phyloP scores from a whole-genome alignment of 2,113 vertebrate species.

The Synchiropus splendidus region DNA sequence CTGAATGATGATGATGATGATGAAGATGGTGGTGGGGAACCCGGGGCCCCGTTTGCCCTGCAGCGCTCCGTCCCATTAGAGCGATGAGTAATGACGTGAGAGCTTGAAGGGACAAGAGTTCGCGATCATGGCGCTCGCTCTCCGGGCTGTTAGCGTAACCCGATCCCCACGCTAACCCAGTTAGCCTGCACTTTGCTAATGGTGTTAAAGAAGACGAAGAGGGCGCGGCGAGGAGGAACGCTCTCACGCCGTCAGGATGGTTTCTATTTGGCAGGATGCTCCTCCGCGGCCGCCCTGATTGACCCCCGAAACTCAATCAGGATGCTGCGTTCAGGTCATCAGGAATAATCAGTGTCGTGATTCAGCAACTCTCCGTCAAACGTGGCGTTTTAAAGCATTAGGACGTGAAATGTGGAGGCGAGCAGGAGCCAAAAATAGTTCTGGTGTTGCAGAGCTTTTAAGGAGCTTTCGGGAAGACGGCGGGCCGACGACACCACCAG shows the following conservation, averaged over 20 bases:
- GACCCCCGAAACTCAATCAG: no score
- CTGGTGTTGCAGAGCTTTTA: neutral
- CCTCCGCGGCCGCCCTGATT: neutral
- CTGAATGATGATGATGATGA: constrained; percentile 3
- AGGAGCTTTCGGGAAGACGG: no score
- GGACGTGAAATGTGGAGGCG: neutral
- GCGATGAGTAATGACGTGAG: constrained; percentile 38
- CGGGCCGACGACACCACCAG: no score
- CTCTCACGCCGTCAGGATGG: no score
- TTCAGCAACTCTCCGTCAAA: constrained; percentile 6
- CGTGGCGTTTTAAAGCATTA: constrained; percentile 8
- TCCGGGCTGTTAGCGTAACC: constrained; percentile 34
- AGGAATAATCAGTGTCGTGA: constrained; percentile 27
- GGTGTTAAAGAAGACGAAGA: constrained; percentile 33
- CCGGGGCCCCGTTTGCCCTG: no score
- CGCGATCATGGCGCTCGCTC: constrained; percentile 3
- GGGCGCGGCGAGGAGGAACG: constrained; percentile 22
- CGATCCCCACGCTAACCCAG: constrained; percentile 42
- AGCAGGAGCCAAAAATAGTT: constrained; percentile 1
- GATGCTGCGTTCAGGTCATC: constrained; percentile 28
- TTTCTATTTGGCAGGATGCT: constrained; percentile 2
- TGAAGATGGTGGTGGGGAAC: constrained; percentile 10
- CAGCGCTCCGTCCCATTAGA: constrained; percentile 26
- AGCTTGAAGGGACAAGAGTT: constrained; percentile 22
- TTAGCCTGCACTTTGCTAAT: constrained; percentile 54